Base-by-base conservation (phyloP, 2,113 vertebrate genomes). In the Proterorhinus semilunaris region DNA sequence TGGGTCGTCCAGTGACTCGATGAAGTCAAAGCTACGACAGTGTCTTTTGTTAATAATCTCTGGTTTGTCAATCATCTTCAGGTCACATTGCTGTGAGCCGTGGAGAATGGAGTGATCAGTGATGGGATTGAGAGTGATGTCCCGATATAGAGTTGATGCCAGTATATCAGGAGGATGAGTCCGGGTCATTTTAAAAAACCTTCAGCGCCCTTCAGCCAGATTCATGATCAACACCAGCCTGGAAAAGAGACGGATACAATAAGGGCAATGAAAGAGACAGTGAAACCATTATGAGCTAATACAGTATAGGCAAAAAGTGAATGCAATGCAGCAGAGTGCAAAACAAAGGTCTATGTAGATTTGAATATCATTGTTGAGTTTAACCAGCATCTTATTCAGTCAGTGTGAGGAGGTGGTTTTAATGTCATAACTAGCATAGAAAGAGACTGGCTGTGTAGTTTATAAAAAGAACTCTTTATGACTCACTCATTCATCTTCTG, bases 111-210 rank as follows among this genome's bases (percentile, higher is more conserved):
- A 88, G 82, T 81, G 76, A 67, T 87, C 72, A 15, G 91, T 90
- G 76, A 90, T 81, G 5, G 92, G 92, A 84, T 93, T 93, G 84
- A 94, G 91, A 78, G 92, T 92, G 87, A 98, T 91, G 90, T 96
- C 95, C 92, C 84, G 95, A 91, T 96, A 97, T 79, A 98, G 92
- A 6, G 95, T 95, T 43, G 96, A 97, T 90, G 95, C 94, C 90
- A 98, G 93, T 90, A 97, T 92, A 89, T 98, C 96, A 92, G 97
- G 96, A 7, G 95, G 95, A 89, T 98, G 95, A 11, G 96, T 98
- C 86, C 96, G 95, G 93, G 97, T 99, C 97, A 99, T 99, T 92
- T 98, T 99, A 94, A 90, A 87, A 87, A 53, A 64, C 87, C 90
- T 85, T 83, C 83, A 86, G 86, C 79, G 79, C 80, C 84, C 88